Base-by-base conservation (phyloP, 2,113 vertebrate species). In the Agelaius phoeniceus region DNA sequence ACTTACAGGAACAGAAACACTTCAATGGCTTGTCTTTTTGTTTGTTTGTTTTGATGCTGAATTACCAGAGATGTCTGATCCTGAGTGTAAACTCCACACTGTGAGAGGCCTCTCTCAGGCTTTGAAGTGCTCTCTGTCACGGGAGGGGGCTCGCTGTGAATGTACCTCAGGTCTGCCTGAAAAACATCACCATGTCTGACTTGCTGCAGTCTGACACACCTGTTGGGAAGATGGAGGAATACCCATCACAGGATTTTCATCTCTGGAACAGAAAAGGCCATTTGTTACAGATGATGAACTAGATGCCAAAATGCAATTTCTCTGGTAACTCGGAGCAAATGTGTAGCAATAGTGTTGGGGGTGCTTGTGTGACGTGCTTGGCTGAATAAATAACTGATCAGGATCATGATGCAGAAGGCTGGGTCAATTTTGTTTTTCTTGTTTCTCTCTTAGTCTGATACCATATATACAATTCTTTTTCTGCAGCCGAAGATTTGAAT, bases 121-220 rank as follows among this genome's bases (percentile, higher is more conserved):
- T 87, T 87, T 91, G 52, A 73, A 72, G 19, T 78, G 71, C 5
- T 2, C 49, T 62, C 24, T 74, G 15, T 49, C 1, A 0, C 23
- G 20, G 24, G 49, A 78, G 19, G 11, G 37, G 20, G 3, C 37
- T 51, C 58, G 24, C 73, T 84, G 41, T 20, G 65, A 49, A 12
- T 27, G 63, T 57, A n/a, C 49, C 39, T 87, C 14, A 8, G 14
- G 19, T 74, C 48, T 46, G 15, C 51, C 48, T 71, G 74, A 26
- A 31, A 23, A 14, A 7, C 1, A 1, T 52, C 35, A 7, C 62
- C 21, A 1, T 1, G 17, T 31, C 61, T 82, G 41, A 26, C 18
- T 37, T 43, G 13, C 35, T 68, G 35, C 26, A 44, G 48, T 68
- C n/a, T 30, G 15, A 30, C 54, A 27, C 49, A 48, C 13, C 10